A percentile compares a stretch with the other conserved stretches of the same genome.
Evolutionary conservation across 1,140 invertebrate species (phyloP).

Genomic region (Phthorimaea operculella): DNA sequence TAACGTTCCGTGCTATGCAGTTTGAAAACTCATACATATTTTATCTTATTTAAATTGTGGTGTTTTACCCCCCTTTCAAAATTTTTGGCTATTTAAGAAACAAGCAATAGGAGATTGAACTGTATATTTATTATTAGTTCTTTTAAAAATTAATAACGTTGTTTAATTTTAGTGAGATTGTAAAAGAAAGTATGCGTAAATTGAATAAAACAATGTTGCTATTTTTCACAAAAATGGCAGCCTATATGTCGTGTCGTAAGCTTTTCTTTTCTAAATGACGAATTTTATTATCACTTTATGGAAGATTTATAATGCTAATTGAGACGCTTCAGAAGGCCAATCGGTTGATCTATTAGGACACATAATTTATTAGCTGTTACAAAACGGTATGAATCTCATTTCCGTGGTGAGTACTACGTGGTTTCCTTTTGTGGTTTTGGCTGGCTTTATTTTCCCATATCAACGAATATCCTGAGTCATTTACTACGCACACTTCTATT

Average conservation of each 20-base stretch:
- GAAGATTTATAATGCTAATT: conserved; percentile 53
- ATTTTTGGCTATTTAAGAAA: too few relatives aligned
- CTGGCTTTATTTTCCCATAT: conserved; percentile 7
- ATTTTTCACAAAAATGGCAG: conserved; percentile 64
- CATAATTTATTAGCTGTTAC: conserved; percentile 35
- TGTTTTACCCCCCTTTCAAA: too few relatives aligned
- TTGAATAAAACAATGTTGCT: conserved; percentile 46
- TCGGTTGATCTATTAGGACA: conserved; percentile 30
- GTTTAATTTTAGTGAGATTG: too few relatives aligned
- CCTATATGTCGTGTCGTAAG: conserved; percentile 66
- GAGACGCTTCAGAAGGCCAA: conserved; percentile 33
- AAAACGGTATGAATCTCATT: conserved; percentile 41
- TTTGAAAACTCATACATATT: too few relatives aligned
- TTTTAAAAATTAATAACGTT: too few relatives aligned
- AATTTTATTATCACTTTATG: conserved; percentile 48
- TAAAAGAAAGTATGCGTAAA: not conserved
- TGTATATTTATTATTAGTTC: not conserved
- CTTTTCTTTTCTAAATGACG: conserved; percentile 57
- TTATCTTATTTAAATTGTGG: too few relatives aligned
- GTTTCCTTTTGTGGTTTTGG: conserved; percentile 50
- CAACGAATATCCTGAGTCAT: too few relatives aligned
- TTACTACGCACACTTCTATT: conserved; percentile 12
- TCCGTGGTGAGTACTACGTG: conserved; percentile 61
- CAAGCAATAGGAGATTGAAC: too few relatives aligned
- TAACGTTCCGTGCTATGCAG: too few relatives aligned